Conservation (phyloP, 2,113 vertebrate genomes). For the Antidorcas marsupialis region DNA sequence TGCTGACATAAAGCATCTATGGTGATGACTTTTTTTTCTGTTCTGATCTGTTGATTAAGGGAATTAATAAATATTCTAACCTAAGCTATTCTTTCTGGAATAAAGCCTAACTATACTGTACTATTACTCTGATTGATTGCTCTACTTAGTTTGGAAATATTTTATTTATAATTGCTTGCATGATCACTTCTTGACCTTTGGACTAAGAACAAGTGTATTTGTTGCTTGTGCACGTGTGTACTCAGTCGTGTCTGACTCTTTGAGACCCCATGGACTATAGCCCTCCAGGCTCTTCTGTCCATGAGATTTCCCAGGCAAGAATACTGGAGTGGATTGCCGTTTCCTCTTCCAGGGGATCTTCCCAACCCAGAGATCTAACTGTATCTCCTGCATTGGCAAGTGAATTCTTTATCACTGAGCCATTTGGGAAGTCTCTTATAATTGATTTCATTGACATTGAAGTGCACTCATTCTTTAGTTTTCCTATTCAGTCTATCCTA, state of each 20-base stretch:
- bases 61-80: neutral
- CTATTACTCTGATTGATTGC: neutral
- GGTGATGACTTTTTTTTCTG: neutral
- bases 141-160: neutral
- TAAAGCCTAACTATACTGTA: neutral
- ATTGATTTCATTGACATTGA: neutral
- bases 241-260: neutral
- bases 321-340: neutral
- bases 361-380: neutral
- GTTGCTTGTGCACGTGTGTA: neutral
- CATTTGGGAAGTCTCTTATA: neutral
- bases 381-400: neutral
- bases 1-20: neutral
- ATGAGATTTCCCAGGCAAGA: neutral
- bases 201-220: neutral
- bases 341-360: neutral
- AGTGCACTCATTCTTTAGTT: neutral
- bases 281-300: neutral
- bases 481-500: neutral
- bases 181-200: neutral
- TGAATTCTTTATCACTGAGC: neutral
- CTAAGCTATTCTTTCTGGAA: neutral
- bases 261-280: neutral
- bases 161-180: neutral
- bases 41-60: neutral